Evolutionary conservation across 2,113 vertebrate genomes (phyloP).

Genomic region (Amazona vittata): DNA sequence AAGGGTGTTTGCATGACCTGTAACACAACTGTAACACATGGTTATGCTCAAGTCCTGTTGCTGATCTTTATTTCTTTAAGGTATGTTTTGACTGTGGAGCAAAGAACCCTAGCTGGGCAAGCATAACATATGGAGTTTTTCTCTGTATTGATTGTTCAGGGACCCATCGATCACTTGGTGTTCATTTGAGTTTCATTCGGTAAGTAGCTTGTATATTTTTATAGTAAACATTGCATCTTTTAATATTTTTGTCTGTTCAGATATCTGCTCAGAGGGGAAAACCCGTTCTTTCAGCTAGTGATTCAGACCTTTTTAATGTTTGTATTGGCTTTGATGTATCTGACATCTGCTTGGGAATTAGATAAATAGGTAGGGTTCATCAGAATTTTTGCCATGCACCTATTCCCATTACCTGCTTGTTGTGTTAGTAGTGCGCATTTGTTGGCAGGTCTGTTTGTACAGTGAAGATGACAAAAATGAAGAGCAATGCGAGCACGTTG

Average conservation of each 20-base stretch:
- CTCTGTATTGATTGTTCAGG: slow-evolving; percentile 97
- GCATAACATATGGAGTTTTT: slow-evolving; percentile 95
- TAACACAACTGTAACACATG: neutral
- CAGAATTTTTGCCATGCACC: neutral
- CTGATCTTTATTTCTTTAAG: slow-evolving; percentile 65
- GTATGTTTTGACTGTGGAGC: slow-evolving; percentile 92
- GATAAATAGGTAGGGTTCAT: neutral
- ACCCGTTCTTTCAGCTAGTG: neutral
- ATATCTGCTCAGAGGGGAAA: neutral
- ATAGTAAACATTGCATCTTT: neutral
- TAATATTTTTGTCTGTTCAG: neutral
- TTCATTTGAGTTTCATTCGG: slow-evolving; percentile 95
- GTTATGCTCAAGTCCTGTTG: neutral
- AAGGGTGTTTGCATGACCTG: neutral
- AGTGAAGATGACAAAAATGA: neutral
- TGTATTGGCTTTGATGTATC: neutral
- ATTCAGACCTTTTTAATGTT: neutral
- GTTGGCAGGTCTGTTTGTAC: neutral
- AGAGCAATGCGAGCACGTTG: neutral
- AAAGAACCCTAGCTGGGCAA: slow-evolving; percentile 98
- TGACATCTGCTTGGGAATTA: neutral
- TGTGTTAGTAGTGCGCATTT: neutral
- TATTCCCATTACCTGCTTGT: neutral
- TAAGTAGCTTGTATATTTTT: slow-evolving; percentile 24
- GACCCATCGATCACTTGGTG: slow-evolving; percentile 91